Conservation (phyloP, 2,888 invertebrate species). For the Brachypterus glaber region DNA sequence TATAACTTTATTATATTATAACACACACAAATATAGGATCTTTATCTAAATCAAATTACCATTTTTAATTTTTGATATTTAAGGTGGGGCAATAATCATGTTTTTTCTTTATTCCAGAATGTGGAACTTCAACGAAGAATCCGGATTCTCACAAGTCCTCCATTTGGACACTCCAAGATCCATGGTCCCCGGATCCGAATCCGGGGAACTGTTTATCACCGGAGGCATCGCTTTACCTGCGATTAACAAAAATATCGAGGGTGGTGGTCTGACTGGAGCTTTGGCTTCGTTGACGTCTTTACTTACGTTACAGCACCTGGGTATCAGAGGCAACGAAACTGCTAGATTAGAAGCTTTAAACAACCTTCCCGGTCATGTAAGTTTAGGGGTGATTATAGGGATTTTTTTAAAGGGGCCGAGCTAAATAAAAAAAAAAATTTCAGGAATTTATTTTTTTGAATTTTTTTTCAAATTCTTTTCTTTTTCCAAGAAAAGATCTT, state of each 20-base stretch:
- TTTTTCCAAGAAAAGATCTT: too few relatives aligned
- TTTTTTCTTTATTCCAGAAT: slow-evolving; percentile 47
- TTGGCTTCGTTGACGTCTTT: slow-evolving; percentile 51
- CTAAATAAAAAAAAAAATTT: too few relatives aligned
- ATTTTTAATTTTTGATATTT: too few relatives aligned
- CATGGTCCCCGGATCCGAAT: slow-evolving; percentile 56
- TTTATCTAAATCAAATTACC: too few relatives aligned
- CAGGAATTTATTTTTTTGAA: too few relatives aligned
- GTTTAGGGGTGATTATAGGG: slow-evolving; percentile 7
- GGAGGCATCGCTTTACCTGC: slow-evolving; percentile 53
- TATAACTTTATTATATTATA: too few relatives aligned
- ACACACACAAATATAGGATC: too few relatives aligned
- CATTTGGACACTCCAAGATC: slow-evolving; percentile 55
- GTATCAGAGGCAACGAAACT: slow-evolving; percentile 41
- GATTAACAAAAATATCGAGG: slow-evolving; percentile 25
- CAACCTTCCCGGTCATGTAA: slow-evolving; percentile 49
- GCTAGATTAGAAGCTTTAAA: slow-evolving; percentile 45
- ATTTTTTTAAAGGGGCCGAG: not conserved
- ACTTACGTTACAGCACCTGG: slow-evolving; percentile 45
- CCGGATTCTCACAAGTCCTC: slow-evolving; percentile 58
- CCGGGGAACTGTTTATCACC: slow-evolving; percentile 51
- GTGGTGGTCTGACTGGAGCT: slow-evolving; percentile 41
- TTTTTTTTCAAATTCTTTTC: too few relatives aligned
- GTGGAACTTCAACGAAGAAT: slow-evolving; percentile 63
- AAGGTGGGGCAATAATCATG: too few relatives aligned